These are phyloP conservation scores for Xenops minutus DNA, from an alignment of 2,797 vertebrate species.

Conservation along the genomic window DNA sequence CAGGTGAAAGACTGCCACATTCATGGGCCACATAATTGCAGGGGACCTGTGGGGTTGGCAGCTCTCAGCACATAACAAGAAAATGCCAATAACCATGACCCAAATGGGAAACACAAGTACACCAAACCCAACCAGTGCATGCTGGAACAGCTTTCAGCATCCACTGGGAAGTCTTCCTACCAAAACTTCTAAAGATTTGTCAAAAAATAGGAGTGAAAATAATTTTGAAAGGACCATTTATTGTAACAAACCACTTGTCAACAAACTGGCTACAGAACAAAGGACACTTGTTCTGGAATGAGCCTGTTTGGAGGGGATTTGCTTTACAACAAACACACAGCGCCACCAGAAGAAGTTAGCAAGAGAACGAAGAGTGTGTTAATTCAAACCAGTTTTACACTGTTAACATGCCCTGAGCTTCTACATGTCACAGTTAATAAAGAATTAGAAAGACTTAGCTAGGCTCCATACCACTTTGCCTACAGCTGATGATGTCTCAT, in stretches of 20 bases:
- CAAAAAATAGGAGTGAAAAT: not conserved
- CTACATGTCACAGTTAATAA: constrained; percentile 59
- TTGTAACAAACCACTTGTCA: not conserved
- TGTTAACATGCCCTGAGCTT: constrained; percentile 38
- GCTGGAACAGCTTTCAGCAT: not conserved
- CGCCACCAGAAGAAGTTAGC: constrained; percentile 4
- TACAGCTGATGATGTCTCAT: constrained; percentile 25
- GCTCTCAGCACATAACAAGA: not conserved
- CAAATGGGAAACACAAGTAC: not conserved
- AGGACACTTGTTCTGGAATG: constrained; percentile 32
- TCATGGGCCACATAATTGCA: not conserved
- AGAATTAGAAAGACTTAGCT: constrained; percentile 16
- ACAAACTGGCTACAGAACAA: not conserved
- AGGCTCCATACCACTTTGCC: constrained; percentile 14
- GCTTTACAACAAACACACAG: constrained; percentile 18
- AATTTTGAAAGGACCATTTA: not conserved
- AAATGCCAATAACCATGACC: not conserved
- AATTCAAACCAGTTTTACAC: constrained; percentile 33
- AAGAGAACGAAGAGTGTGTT: constrained; percentile 56
- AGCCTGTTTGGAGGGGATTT: not conserved
- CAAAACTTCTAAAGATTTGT: not conserved
- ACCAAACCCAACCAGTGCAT: not conserved
- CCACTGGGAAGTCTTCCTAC: not conserved
- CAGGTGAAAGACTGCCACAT: not conserved
- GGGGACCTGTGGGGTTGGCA: accelerated